Evolutionary conservation across 2,113 vertebrate species (phyloP), one percentile per base, ranked within the genome.

Genomic region (Pseudorhombus dupliciocellatus): DNA sequence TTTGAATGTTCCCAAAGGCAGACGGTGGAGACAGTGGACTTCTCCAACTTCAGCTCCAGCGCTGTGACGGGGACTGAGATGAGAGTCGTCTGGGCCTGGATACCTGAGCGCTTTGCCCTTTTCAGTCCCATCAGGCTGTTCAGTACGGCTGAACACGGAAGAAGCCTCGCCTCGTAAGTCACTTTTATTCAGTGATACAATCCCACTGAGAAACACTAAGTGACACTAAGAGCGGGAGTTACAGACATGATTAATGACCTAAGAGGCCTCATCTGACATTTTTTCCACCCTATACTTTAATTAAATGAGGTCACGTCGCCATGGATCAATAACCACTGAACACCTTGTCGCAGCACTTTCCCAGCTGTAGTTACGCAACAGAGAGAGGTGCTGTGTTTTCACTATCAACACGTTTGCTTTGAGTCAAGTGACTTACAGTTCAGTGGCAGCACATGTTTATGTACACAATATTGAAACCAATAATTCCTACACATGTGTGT

Each of bases 61-160:
- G 91, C 90, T 2, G 94, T 96, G 34, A 95, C 91, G 0, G 90
- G 80, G 20, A 94, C 93, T 14, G 94, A 94, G 91, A 97, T 96
- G 95, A 92, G 94, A 70, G 84, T 95, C 0, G 8, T 97, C 63
- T 97, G 96, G 95, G 95, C 95, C 76, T 96, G 95, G 96, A 96
- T 97, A 63, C 96, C 96, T 0, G 95, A 96, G 69, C 93, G 96
- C 24, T 95, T 95, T 73, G 93, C 96, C 46, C 93, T 97, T 46
- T 95, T 94, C 80, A 90, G 92, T 20, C 96, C 95, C 0, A 66
- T 92, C 44, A 87, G 88, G 63, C 87, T 97, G 70, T 97, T 95
- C 83, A 93, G 89, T 69, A 93, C 91, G 12, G 74, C 83, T 4
- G 80, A 94, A 76, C 91, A 96, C 0, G 94, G 88, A 25, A 91